These are phyloP conservation scores for Sympetrum striolatum DNA, from an alignment of 2,888 invertebrate species.

Conservation along the genomic window DNA sequence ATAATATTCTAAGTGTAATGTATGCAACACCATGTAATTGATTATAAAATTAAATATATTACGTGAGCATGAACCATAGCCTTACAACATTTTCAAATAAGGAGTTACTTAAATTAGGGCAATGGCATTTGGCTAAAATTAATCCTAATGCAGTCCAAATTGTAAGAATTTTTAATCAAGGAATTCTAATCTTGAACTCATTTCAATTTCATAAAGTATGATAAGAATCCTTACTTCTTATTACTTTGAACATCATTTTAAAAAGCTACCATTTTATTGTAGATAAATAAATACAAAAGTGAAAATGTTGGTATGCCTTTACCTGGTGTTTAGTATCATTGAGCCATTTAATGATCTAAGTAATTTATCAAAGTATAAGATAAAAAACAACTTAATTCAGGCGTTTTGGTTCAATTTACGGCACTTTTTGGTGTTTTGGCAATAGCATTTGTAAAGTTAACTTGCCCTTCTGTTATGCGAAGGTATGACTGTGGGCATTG, in stretches of 20 bases:
- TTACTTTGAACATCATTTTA: background rate
- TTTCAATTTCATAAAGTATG: background rate
- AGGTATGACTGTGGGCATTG: constrained; percentile 16
- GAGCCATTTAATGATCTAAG: constrained; percentile 26
- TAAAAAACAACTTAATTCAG: constrained; percentile 32
- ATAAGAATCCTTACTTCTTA: background rate
- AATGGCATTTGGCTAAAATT: background rate
- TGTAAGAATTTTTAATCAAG: background rate
- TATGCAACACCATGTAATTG: constrained; percentile 18
- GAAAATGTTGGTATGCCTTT: constrained; percentile 31
- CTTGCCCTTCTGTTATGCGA: constrained; percentile 19
- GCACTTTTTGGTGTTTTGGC: constrained; percentile 43
- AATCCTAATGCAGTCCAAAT: background rate
- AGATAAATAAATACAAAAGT: constrained; percentile 29
- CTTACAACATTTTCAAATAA: background rate
- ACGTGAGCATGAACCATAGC: constrained; percentile 36
- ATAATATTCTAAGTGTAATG: background rate
- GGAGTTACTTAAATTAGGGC: background rate
- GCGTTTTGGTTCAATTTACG: constrained; percentile 37
- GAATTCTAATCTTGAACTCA: background rate
- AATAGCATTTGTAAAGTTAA: constrained; percentile 30
- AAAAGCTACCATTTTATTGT: constrained; percentile 3
- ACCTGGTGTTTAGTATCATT: constrained; percentile 23
- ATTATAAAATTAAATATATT: constrained; percentile 32
- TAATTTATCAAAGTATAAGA: constrained; percentile 4